Evolutionary conservation across 1,140 invertebrate genomes (phyloP).

Genomic region (Drosophila trapezifrons): DNA sequence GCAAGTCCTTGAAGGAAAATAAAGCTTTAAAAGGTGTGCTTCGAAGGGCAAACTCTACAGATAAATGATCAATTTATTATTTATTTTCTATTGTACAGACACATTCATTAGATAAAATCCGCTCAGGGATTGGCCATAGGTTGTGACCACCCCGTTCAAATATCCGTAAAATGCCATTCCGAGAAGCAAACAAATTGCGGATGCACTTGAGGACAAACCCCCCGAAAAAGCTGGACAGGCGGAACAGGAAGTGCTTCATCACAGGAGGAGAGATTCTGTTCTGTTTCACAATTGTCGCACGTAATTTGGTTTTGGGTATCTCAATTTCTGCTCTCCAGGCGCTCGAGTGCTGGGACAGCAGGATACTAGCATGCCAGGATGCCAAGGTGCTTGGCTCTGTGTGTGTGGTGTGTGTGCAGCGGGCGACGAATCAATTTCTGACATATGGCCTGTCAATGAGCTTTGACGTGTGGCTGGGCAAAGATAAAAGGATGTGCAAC

Average conservation of each 20-base stretch:
- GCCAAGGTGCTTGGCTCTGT: conserved; percentile 5
- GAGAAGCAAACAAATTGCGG: conserved; percentile 45
- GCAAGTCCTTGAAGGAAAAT: not conserved
- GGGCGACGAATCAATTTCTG: conserved; percentile 56
- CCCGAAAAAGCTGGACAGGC: conserved; percentile 28
- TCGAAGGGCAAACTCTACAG: too few species aligned
- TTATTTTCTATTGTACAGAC: conserved; percentile 16
- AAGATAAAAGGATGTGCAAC: conserved; percentile 47
- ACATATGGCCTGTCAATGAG: conserved; percentile 58
- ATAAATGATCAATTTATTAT: conserved; percentile 9
- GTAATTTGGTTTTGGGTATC: conserved; percentile 49
- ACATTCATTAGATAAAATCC: conserved; percentile 31
- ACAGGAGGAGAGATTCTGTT: not conserved
- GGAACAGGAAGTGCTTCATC: conserved; percentile 37
- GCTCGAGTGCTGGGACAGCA: not conserved
- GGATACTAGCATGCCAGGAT: not conserved
- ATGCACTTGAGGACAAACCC: conserved; percentile 45
- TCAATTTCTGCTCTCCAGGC: conserved; percentile 38
- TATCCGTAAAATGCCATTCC: conserved; percentile 1
- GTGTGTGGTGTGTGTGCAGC: too few species aligned
- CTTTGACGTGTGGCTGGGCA: conserved; percentile 48
- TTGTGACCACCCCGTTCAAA: not conserved
- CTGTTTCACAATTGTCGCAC: conserved; percentile 37
- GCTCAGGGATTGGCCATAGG: not conserved
- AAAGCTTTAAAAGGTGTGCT: not conserved